Evolutionary conservation across 2,113 vertebrate genomes (phyloP).

Genomic region (Tringa solitaria): DNA sequence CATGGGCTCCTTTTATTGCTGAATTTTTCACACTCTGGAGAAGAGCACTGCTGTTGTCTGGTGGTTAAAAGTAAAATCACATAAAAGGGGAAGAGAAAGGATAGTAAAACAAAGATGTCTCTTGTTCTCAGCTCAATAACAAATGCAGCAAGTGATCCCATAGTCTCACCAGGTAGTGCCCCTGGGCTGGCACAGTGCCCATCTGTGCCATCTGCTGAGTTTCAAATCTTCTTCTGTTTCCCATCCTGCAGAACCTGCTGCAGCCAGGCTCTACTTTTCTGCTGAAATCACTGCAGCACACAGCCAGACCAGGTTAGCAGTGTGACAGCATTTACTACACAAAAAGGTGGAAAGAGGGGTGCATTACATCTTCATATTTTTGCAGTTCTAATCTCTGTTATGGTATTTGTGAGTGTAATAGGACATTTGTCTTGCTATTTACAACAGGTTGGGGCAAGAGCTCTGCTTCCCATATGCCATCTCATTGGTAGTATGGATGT

Average conservation of each 20-base stretch:
- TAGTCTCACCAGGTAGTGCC: background rate
- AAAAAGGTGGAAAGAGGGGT: background rate
- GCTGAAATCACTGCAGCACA: background rate
- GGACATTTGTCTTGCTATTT: background rate
- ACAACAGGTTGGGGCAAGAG: background rate
- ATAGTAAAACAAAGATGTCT: background rate
- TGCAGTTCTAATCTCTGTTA: background rate
- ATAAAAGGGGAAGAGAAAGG: background rate
- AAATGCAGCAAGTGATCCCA: background rate
- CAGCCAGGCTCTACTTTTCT: background rate
- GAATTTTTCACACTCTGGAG: background rate
- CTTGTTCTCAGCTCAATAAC: background rate
- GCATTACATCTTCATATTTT: background rate
- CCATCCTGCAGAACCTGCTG: background rate
- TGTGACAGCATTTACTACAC: background rate
- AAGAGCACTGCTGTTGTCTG: conserved; percentile 13
- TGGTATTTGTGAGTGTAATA: background rate
- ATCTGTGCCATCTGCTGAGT: conserved; percentile 42
- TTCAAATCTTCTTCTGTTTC: background rate
- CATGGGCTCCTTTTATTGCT: background rate
- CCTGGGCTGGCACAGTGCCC: background rate
- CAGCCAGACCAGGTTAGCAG: background rate
- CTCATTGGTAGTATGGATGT: background rate
- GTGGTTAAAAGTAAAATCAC: background rate
- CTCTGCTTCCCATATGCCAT: background rate